A percentile compares a stretch with the other conserved stretches of the same genome.
phyloP scores from a whole-genome alignment of 2,888 invertebrate species.

The Coremacera marginata region DNA sequence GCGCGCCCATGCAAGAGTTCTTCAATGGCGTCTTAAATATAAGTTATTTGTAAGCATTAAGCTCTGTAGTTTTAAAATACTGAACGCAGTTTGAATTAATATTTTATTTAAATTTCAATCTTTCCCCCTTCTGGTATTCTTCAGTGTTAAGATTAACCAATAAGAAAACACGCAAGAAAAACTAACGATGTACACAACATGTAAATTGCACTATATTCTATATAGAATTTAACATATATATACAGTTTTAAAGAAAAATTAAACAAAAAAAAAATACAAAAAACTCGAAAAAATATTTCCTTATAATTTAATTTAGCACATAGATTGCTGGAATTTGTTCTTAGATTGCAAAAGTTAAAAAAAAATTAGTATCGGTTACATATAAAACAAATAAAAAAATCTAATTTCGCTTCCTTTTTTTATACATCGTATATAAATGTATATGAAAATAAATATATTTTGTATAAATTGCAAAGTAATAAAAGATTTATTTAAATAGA shows the following conservation, averaged over 20 bases:
- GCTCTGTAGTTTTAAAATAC: slow-evolving; percentile 16
- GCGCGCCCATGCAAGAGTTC: neutral
- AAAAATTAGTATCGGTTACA: neutral
- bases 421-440: slow-evolving; percentile 27
- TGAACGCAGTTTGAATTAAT: slow-evolving; percentile 14
- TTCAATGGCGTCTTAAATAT: slow-evolving; percentile 3
- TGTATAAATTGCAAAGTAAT: slow-evolving; percentile 35
- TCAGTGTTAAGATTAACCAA: neutral
- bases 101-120: slow-evolving; percentile 19
- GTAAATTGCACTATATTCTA: slow-evolving; percentile 33
- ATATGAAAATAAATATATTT: slow-evolving; percentile 36
- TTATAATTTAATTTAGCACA: slow-evolving; percentile 25
- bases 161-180: slow-evolving; percentile 7
- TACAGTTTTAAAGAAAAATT: slow-evolving; percentile 14
- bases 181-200: slow-evolving; percentile 26
- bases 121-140: slow-evolving; percentile 6
- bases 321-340: neutral
- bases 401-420: slow-evolving; percentile 22
- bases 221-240: slow-evolving; percentile 22
- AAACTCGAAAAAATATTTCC: slow-evolving; percentile 15
- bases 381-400: neutral
- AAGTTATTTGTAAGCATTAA: slow-evolving; percentile 33
- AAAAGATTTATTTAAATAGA: neutral
- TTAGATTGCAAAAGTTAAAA: neutral
- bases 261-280: neutral